Evolutionary conservation across 2,797 vertebrate genomes (phyloP).

Genomic region (Spinus pinus): DNA sequence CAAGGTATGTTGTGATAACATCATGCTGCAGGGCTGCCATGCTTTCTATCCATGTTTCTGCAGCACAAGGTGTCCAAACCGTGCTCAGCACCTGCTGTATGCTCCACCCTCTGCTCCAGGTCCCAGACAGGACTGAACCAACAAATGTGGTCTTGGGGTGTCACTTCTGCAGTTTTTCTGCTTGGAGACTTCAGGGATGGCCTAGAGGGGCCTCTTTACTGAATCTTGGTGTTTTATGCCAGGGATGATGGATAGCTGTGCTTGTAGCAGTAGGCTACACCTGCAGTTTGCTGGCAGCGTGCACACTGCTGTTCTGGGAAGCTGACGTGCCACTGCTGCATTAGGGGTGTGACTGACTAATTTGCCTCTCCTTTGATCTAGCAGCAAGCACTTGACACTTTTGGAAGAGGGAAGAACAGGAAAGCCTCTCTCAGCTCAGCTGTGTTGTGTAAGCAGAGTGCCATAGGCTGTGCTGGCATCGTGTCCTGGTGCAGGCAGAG

Average conservation of each 20-base stretch:
- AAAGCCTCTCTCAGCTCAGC: neutral
- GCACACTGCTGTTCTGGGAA: neutral
- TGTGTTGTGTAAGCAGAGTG: neutral
- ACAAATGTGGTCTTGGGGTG: neutral
- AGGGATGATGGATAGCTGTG: neutral
- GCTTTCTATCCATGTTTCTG: neutral
- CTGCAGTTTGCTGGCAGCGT: neutral
- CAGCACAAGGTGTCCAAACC: rapidly evolving
- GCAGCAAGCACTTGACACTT: neutral
- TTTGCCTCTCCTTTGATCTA: constrained; percentile 13
- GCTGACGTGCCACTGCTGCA: neutral
- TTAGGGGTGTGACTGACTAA: neutral
- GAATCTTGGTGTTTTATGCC: neutral
- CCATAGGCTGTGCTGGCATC: neutral
- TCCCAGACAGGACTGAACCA: neutral
- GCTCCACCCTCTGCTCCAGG: neutral
- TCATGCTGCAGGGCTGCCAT: rapidly evolving
- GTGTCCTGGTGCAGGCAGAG: rapidly evolving
- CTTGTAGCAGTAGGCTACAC: constrained; percentile 4
- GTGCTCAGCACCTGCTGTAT: rapidly evolving
- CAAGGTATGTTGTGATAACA: rapidly evolving
- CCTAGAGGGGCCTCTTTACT: neutral
- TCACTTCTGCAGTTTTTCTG: neutral
- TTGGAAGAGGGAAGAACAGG: neutral
- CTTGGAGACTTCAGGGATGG: neutral